A percentile compares a stretch with the other conserved stretches of the same genome.
phyloP scores from a whole-genome alignment of 53 echinoderm and acorn worm species.

The Stichopus horrens region DNA sequence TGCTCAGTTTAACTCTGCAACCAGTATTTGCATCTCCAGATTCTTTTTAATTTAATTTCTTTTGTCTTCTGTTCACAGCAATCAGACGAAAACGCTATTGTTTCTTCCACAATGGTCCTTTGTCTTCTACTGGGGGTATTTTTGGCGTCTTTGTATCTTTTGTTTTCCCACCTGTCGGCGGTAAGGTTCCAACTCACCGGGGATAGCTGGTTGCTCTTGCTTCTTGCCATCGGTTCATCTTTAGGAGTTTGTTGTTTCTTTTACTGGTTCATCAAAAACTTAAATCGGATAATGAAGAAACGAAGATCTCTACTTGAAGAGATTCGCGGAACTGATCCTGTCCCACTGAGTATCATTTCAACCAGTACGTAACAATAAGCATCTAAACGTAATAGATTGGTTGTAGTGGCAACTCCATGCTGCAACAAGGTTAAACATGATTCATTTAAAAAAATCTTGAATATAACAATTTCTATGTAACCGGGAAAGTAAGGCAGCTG shows the following conservation, averaged over 20 bases:
- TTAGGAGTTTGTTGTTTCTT: background rate
- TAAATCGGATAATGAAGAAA: background rate
- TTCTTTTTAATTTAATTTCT: background rate
- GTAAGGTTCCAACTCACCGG: background rate
- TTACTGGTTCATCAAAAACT: background rate
- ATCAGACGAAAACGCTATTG: background rate
- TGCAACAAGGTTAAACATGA: no score
- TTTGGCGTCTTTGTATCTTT: background rate
- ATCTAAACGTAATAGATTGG: no score
- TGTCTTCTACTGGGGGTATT: background rate
- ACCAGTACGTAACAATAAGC: background rate
- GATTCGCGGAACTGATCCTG: slow-evolving; percentile 5
- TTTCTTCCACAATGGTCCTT: slow-evolving; percentile 6
- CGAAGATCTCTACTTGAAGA: background rate
- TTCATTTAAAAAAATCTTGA: no score
- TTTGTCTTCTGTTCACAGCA: background rate
- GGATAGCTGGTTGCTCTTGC: background rate
- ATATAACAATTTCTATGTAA: no score
- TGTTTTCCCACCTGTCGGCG: background rate
- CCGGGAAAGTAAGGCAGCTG: no score
- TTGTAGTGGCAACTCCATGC: no score
- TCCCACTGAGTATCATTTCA: background rate
- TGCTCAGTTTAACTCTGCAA: no score
- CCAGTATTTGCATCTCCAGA: no score
- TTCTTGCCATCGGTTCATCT: background rate